Conservation (phyloP, 2,888 invertebrate species). For the Junonia oenone region DNA sequence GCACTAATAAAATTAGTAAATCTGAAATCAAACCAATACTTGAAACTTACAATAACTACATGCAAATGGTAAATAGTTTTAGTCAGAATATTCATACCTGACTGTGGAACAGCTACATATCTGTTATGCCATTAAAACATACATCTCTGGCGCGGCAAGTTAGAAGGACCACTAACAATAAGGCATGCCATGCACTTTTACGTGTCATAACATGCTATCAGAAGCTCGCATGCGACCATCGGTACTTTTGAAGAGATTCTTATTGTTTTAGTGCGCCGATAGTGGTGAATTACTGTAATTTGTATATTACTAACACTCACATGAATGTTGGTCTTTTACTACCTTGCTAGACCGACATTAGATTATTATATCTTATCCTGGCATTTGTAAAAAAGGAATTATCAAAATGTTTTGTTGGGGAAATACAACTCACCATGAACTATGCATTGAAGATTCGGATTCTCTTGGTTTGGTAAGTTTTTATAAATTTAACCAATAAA, state of each 20-base stretch:
- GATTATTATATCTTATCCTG: neutral
- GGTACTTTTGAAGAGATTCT: neutral
- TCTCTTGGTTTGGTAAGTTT: conserved; percentile 57
- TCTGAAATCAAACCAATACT: neutral
- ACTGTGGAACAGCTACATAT: neutral
- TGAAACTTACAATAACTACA: neutral
- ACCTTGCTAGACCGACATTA: neutral
- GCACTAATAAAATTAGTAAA: conserved; percentile 34
- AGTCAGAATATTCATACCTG: no score
- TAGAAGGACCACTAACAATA: neutral
- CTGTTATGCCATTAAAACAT: neutral
- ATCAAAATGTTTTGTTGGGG: conserved; percentile 75
- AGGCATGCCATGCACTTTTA: neutral
- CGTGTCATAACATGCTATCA: neutral
- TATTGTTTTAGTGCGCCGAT: neutral
- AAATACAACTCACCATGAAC: conserved; percentile 72
- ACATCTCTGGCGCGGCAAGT: neutral
- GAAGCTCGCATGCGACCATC: neutral
- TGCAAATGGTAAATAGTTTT: no score
- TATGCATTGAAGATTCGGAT: conserved; percentile 61
- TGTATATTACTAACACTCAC: neutral
- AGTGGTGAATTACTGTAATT: neutral
- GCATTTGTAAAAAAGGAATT: conserved; percentile 26
- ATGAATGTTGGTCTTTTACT: neutral
- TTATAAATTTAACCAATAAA: neutral